phyloP scores from a whole-genome alignment of 2,113 vertebrate species.

The Ailurus styani region DNA sequence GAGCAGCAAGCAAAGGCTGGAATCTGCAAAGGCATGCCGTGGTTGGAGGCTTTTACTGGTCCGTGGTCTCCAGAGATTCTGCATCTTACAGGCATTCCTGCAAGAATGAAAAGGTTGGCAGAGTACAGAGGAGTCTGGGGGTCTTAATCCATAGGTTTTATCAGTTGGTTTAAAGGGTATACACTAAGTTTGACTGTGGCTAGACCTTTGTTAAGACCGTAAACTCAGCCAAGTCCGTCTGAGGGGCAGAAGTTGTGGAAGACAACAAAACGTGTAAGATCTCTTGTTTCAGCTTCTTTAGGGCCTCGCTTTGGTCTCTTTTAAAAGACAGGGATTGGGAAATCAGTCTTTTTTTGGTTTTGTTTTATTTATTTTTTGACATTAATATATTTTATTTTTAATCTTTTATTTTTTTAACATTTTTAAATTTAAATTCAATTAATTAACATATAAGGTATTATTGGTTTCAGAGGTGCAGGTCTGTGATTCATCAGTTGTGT shows the following conservation, averaged over 20 bases:
- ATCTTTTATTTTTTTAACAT: background rate
- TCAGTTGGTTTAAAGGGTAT: background rate
- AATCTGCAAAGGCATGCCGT: background rate
- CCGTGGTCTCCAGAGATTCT: background rate
- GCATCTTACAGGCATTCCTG: background rate
- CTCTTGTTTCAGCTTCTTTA: background rate
- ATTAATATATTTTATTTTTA: no score
- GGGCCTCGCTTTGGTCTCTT: background rate
- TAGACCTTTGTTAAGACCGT: background rate
- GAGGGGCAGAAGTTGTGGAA: background rate
- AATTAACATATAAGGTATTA: background rate
- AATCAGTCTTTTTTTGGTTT: background rate
- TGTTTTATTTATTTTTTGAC: background rate
- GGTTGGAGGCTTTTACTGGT: no score
- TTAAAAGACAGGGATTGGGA: background rate
- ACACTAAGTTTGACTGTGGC: background rate
- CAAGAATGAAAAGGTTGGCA: background rate
- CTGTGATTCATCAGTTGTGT: background rate
- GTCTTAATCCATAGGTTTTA: background rate
- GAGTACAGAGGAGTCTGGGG: background rate
- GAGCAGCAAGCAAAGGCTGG: background rate
- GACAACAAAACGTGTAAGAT: accelerated
- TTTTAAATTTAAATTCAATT: background rate
- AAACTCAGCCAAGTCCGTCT: background rate
- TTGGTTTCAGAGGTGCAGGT: background rate